These are phyloP conservation scores for Melanocharis versteri DNA, from an alignment of 2,113 vertebrate genomes.

Conservation along the genomic window DNA sequence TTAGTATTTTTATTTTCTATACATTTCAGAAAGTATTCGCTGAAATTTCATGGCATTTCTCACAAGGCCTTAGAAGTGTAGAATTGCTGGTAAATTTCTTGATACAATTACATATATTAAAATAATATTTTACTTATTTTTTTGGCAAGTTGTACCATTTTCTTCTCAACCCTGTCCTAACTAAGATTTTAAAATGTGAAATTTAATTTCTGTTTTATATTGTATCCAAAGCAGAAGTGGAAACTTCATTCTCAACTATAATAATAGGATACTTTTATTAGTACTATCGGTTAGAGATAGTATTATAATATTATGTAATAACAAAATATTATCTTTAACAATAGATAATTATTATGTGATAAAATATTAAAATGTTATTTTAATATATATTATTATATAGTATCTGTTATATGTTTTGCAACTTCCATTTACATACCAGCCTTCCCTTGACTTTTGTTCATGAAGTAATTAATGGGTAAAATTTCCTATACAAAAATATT, in stretches of 20 bases:
- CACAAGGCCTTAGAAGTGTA: background rate
- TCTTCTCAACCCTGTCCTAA: background rate
- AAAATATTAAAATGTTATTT: background rate
- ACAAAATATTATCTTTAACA: background rate
- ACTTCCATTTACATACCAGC: background rate
- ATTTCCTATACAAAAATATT: background rate
- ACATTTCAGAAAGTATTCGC: background rate
- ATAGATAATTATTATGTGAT: background rate
- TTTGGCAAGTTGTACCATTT: background rate
- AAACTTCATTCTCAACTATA: background rate
- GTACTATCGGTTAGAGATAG: background rate
- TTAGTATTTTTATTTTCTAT: background rate
- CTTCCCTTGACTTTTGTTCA: background rate
- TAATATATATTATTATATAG: background rate
- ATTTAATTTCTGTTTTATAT: background rate
- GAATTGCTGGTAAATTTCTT: background rate
- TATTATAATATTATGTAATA: background rate
- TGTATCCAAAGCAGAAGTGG: background rate
- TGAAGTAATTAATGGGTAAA: background rate
- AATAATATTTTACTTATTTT: background rate
- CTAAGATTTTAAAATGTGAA: background rate
- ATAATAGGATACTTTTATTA: background rate
- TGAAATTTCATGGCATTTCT: background rate
- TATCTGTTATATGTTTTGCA: background rate
- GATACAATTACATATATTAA: background rate